Evolutionary conservation across 2,113 vertebrate genomes (phyloP).

Genomic region (Dipodomys spectabilis): DNA sequence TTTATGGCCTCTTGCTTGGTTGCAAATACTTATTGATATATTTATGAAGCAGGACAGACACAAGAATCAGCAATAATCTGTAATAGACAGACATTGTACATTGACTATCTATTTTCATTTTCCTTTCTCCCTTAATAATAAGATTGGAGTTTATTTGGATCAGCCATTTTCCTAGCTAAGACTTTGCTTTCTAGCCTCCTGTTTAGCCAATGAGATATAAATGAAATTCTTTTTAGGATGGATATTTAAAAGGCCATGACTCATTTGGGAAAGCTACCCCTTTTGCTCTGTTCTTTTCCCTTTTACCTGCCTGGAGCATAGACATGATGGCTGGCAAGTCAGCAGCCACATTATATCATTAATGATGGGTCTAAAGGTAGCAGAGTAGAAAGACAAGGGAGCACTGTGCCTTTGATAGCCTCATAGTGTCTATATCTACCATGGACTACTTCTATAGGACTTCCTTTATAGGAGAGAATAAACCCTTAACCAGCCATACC

Average conservation of each 20-base stretch:
- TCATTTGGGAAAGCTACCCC: background rate
- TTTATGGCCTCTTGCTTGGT: background rate
- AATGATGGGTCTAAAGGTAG: background rate
- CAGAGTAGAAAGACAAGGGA: background rate
- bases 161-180: background rate
- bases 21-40: background rate
- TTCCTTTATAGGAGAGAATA: constrained; percentile 34
- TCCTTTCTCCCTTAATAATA: background rate
- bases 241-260: background rate
- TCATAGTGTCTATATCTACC: background rate
- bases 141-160: constrained; percentile 31
- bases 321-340: background rate
- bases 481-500: background rate
- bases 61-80: background rate
- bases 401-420: background rate
- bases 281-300: background rate
- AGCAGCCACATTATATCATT: background rate
- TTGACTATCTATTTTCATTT: background rate
- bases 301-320: constrained; percentile 1
- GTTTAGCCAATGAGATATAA: constrained; percentile 7
- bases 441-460: background rate
- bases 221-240: constrained; percentile 21
- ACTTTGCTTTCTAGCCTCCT: background rate
- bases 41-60: background rate
- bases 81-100: background rate